phyloP scores from a whole-genome alignment of 2,113 vertebrate species.

The Muscicapa adusta region DNA sequence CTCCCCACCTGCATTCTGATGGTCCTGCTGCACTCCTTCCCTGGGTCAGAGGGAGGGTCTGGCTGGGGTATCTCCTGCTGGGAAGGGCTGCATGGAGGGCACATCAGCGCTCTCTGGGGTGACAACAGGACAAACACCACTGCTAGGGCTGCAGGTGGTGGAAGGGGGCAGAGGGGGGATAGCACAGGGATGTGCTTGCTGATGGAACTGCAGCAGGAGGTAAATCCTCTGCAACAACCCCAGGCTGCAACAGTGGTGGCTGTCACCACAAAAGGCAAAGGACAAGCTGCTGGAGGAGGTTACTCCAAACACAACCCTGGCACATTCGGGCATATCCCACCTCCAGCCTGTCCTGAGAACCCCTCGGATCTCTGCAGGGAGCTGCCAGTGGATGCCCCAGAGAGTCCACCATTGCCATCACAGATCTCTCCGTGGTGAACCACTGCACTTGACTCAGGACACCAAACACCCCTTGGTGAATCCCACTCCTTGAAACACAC shows the following conservation, averaged over 20 bases:
- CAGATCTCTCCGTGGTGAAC: background rate
- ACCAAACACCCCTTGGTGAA: background rate
- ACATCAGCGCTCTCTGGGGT: background rate
- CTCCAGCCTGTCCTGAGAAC: background rate
- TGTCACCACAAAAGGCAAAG: rapidly evolving
- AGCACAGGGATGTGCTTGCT: background rate
- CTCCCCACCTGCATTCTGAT: background rate
- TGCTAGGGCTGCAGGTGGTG: rapidly evolving
- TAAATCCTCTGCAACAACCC: background rate
- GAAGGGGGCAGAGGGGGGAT: background rate
- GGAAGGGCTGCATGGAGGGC: background rate
- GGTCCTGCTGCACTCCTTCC: background rate
- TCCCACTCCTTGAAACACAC: background rate
- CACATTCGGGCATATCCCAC: background rate
- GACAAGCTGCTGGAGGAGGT: background rate
- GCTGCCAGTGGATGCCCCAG: rapidly evolving
- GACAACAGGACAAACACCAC: background rate
- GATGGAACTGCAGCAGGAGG: background rate
- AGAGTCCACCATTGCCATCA: background rate
- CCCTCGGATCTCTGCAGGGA: background rate
- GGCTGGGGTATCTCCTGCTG: background rate
- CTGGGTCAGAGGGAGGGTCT: background rate
- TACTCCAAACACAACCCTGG: background rate
- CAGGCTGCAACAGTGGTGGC: background rate
- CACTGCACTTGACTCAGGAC: background rate